Base-by-base conservation (phyloP, 2,113 vertebrate species). In the Agapornis roseicollis region DNA sequence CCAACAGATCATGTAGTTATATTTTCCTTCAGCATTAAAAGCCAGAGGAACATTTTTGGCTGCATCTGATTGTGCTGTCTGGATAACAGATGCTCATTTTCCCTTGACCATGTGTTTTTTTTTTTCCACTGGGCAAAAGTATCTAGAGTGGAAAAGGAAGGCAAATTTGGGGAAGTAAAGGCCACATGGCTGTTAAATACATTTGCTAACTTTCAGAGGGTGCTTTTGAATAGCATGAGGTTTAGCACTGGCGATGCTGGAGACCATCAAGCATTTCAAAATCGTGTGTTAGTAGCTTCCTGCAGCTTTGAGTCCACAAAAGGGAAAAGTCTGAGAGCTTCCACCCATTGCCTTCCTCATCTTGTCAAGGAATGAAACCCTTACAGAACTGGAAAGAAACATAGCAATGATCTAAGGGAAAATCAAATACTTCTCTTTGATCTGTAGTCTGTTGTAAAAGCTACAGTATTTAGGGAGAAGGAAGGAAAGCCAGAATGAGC, bases 1-100 rank as follows among this genome's bases (percentile, higher is more conserved):
- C 85, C 58, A 86, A 69, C 71, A 56, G 44, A 85, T 80, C 66
- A 20, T 25, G 49, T 52, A 80, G 69, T 88, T 95, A 22, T 33
- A 71, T 91, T 94, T 94, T 94, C 70, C 80, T 70, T 80, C 49
- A 81, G 7, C 8, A 8, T 0, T 27, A 58, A 76, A 82, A 89
- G 64, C 63, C 81, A 92, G 84, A 81, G 41, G 49, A 91, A 44
- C 52, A n/a, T 72, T 94, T 88, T 92, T 94, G 90, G 80, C 82
- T 92, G 68, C 41, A 58, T 80, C 28, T 7, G 28, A 83, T 25
- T 77, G 80, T 92, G 83, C 56, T 80, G 42, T 92, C 93, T 93
- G 85, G 78, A 63, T 37, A 94, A 93, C 91, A 95, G 74, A 96
- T 96, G 91, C 74, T 95, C 13, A 7, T 85, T 94, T 94, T 91